A percentile compares a stretch with the other conserved stretches of the same genome.
These are phyloP conservation scores for Ctenomys sociabilis DNA, from an alignment of 2,113 vertebrate species.

Conservation along the genomic window DNA sequence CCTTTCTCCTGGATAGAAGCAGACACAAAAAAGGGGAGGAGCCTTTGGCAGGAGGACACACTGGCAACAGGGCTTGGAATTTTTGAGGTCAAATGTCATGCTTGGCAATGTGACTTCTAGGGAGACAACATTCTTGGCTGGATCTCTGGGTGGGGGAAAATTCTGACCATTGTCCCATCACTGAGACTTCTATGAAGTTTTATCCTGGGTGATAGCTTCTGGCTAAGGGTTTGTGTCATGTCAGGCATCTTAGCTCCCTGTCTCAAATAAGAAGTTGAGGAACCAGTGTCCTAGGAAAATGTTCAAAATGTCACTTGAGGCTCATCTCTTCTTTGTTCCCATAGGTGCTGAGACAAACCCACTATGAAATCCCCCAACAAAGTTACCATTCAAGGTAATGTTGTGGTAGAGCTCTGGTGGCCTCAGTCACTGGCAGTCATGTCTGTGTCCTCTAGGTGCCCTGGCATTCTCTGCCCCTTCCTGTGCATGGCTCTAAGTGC, in stretches of 20 bases:
- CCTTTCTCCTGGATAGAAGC: not conserved
- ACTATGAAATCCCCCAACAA: rapidly evolving
- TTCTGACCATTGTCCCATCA: not conserved
- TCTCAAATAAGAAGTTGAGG: not conserved
- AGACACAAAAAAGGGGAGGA: not conserved
- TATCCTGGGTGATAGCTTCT: not conserved
- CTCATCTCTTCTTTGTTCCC: slow-evolving; percentile 6
- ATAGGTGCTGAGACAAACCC: not conserved
- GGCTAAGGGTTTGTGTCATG: not conserved
- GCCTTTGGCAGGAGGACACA: not conserved
- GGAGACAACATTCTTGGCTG: not conserved
- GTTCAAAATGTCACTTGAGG: not conserved
- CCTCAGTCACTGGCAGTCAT: not conserved
- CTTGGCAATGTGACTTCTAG: not conserved
- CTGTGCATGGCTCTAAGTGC: not conserved
- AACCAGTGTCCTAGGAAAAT: not conserved
- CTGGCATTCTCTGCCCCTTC: not conserved
- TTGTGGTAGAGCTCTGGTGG: not conserved
- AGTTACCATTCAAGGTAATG: rapidly evolving
- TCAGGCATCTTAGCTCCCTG: not conserved
- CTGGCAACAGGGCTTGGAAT: not conserved
- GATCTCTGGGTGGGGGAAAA: not conserved
- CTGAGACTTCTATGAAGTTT: not conserved
- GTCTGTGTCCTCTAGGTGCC: not conserved
- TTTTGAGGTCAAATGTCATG: not conserved